Base-by-base conservation (phyloP, 1,140 invertebrate genomes). In the Drosophila kikkawai region DNA sequence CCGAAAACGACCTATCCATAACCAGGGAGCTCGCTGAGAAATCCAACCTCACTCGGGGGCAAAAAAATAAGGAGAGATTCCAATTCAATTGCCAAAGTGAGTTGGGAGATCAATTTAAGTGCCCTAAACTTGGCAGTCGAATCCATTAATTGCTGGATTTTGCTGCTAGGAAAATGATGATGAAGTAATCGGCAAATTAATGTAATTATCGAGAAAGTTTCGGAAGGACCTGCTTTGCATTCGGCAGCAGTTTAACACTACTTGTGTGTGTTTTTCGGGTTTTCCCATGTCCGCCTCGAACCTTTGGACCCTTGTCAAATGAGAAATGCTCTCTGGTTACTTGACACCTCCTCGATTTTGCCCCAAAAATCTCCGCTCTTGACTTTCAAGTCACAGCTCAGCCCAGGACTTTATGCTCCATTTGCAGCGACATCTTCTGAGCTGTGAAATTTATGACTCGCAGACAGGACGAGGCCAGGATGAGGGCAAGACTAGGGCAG, bases 401-500 rank as follows among this genome's bases (percentile, higher is more conserved):
- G 22, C n/a, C 57, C 37, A 80, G 70, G 67, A 69, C 71, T 73
- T 77, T 75, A 75, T 77, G 61, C 29, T 64, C 67, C 71, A 79
- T 83, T 87, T 67, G 56, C 83, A 82, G 70, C 55, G 70, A 73
- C 70, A 74, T 56, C 51, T 58, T 61, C 51, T 51, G 80, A 84
- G 84, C 84, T 88, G 77, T 63, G 77, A 84, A 82, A 76, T 80
- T 79, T 83, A 61, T 69, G 76, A 58, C 51, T 67, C 37, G 44
- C 50, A 70, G 48, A 50, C 37, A 34, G 61, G 13, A 51, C 26
- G 29, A 19, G 22, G 11, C 19, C 8, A 4, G 15, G 13, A 17
- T 7, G 7, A 32, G 37, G 61, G 32, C 8, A 3, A 8, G 13
- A 13, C 9, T 4, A 32, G 37, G 61, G 19, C 17, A 36, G 41